Conservation (phyloP, 2,113 vertebrate genomes). For the Laterallus jamaicensis region DNA sequence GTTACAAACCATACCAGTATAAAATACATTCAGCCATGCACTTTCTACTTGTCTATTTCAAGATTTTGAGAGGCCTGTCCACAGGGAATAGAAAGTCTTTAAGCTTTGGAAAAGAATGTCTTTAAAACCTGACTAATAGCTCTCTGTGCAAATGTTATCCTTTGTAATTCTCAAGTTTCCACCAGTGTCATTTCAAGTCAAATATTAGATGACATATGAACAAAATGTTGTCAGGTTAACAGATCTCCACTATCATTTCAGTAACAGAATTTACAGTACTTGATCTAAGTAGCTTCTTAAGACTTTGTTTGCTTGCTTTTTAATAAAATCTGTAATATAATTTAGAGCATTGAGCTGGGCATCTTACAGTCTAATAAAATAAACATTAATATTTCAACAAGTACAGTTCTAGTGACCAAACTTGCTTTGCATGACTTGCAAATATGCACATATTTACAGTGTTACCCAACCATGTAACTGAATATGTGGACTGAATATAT, state of each 20-base stretch:
- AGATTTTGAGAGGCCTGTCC: neutral
- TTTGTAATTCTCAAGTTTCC: neutral
- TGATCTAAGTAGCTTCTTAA: neutral
- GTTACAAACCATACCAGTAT: neutral
- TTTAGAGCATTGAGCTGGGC: neutral
- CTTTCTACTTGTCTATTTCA: neutral
- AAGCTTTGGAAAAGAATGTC: neutral
- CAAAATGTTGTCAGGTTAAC: neutral
- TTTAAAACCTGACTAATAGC: neutral
- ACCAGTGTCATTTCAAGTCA: neutral
- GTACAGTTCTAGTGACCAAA: neutral
- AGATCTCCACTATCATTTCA: neutral
- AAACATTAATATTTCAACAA: neutral
- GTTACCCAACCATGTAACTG: neutral
- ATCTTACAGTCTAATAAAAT: neutral
- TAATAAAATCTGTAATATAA: neutral
- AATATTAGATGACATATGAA: neutral
- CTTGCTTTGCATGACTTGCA: neutral
- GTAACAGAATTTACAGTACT: neutral
- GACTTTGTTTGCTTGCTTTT: neutral
- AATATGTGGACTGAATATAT: neutral
- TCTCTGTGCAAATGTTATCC: neutral
- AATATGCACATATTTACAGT: rapidly evolving
- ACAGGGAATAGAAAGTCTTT: neutral
- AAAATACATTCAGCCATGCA: neutral